Base-by-base conservation (phyloP, 2,113 vertebrate genomes). In the Carassius auratus region DNA sequence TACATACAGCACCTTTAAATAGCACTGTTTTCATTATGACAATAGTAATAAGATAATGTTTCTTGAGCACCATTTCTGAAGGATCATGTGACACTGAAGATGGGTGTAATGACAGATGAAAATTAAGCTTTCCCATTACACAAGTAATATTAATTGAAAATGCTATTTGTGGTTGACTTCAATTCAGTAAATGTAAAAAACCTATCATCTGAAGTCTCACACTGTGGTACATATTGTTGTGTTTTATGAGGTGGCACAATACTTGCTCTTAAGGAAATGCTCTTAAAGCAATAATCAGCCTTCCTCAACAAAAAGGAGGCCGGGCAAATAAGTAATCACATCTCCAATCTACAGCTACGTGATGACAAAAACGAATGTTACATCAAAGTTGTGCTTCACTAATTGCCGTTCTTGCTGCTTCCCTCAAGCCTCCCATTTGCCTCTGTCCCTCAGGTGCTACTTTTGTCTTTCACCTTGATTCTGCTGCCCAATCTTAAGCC, bases 391-490 rank as follows among this genome's bases (percentile, higher is more conserved):
- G 19, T 74, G 30, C 17, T 50, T 69, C 19, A 21, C 30, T 59
- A 50, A 48, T 74, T 45, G 69, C 21, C 14, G 14, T 52, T 21
- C 0, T 8, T 85, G 55, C 81, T 26, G 55, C 45, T 14, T 23
- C 17, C 4, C 26, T 73, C 30, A 55, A 59, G 12, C 66, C 26
- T 5, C 15, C 17, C 55, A 76, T 87, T 87, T 85, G 15, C 6
- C 52, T 57, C 52, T 76, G 76, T 66, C 86, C 15, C 85, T 13
- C 89, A 99, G 98, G 97, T 99, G 55, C 93, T 99, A 48, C 87
- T 99, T 88, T 92, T 99, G 57, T 99, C 97, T 15, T 98, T 99
- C 13, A 93, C 94, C 0, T 94, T 99, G 89, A 96, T 99, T 76
- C 21, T 99, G 87, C 96, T 99, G 90, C 97, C 97, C n/a, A 97